Evolutionary conservation across 2,797 vertebrate species (phyloP), one percentile per base, ranked within the genome.

Genomic region (Falco naumanni): DNA sequence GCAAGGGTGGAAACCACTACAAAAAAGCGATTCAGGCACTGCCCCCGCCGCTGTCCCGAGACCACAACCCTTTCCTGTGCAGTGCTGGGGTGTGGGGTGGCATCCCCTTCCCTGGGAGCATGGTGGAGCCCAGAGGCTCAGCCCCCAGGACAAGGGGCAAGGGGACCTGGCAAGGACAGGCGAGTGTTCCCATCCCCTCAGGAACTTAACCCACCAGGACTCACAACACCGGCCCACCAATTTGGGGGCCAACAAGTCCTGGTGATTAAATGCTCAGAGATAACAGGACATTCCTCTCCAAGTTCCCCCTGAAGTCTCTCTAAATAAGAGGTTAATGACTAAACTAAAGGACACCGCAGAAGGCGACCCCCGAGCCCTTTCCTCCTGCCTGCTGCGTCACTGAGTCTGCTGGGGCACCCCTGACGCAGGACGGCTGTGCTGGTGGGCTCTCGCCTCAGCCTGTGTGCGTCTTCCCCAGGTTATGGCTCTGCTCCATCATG

Each of bases 241-340:
- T 82, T 47, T 66, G 79, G 82, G 66, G 51, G 63, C 50, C 41
- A 70, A 83, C 48, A 26, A 56, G 29, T 59, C 65, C 17, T 28
- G 39, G 47, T 80, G 78, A 89, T 45, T 84, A 86, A 93, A 72
- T 50, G 39, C 50, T 81, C 53, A 33, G 53, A 76, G 56, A 83
- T 70, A 92, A 60, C 33, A 80, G 66, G 22, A 83, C 47, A 94
- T 53, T 94, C 53, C 51, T 91, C 84, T 87, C 24, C 41, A 64
- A 75, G 78, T 68, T 10, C 20, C 82, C 71, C 28, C 57, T 80
- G 26, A 93, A 59, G 39, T 85, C 79, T 95, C 43, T 78, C 82
- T 88, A 91, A 92, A 93, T 56, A 76, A 0, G 19, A 77, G 68
- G 69, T 82, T 87, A 93, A 94, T 84, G 50, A 80, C 93, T 89